Conservation (phyloP, 2,113 vertebrate genomes). For the Caranx melampygus region DNA sequence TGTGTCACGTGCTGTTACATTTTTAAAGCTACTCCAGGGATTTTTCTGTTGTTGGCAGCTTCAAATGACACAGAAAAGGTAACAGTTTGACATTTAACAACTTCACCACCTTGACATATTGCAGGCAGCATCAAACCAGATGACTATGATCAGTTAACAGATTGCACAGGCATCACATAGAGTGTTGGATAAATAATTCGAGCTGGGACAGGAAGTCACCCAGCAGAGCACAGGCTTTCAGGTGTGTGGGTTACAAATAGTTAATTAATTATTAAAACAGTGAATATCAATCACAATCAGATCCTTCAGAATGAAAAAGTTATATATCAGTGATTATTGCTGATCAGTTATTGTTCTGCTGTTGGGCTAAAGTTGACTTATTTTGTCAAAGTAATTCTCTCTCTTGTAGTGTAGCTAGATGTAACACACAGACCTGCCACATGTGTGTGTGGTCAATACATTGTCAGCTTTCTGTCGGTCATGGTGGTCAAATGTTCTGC, state of each 20-base stretch:
- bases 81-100: slow-evolving; percentile 12
- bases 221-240: background rate
- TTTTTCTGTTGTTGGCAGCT: background rate
- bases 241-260: background rate
- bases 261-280: background rate
- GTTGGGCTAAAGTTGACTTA: too few relatives aligned
- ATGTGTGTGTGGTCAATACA: background rate
- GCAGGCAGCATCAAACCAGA: background rate
- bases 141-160: background rate
- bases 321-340: background rate
- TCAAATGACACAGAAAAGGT: slow-evolving; percentile 14
- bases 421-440: background rate
- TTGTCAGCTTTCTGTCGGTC: slow-evolving; percentile 22
- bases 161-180: background rate
- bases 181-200: background rate
- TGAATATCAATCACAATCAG: background rate
- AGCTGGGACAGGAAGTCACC: background rate
- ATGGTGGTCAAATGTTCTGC: slow-evolving; percentile 32
- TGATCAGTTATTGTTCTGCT: background rate
- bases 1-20: slow-evolving; percentile 13
- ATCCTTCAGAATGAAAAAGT: too few relatives aligned
- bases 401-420: background rate
- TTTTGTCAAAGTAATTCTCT: background rate
- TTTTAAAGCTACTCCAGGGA: slow-evolving; percentile 16
- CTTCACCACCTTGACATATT: slow-evolving; percentile 15